Percentiles rank a stretch among this genome's conserved stretches.
Conservation (phyloP, 1,140 invertebrate genomes). For the Zaprionus davidi region DNA sequence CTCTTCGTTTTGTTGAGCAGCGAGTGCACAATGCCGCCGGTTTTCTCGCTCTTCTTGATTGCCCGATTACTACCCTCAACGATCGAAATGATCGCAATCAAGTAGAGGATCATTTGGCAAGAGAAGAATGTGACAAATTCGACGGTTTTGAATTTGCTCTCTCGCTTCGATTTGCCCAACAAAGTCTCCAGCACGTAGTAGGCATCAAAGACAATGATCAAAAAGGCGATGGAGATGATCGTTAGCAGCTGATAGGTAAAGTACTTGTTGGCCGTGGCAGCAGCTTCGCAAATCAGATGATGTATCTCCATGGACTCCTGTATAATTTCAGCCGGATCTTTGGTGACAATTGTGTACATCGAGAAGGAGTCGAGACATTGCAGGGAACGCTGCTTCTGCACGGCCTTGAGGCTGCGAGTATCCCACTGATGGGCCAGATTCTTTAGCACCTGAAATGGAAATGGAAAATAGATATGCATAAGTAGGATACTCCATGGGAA, state of each 20-base stretch:
- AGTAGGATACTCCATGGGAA: not conserved
- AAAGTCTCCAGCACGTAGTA: conserved; percentile 83
- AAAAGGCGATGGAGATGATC: conserved; percentile 81
- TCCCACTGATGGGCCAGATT: conserved; percentile 80
- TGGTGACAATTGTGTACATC: conserved; percentile 82
- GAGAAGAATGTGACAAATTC: conserved; percentile 83
- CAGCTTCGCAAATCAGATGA: conserved; percentile 81
- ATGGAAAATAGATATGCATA: not conserved
- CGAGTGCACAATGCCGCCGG: conserved; percentile 76
- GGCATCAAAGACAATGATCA: conserved; percentile 83
- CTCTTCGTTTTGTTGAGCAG: conserved; percentile 78
- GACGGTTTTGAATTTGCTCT: conserved; percentile 80
- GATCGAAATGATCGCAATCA: conserved; percentile 81
- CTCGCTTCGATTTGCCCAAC: conserved; percentile 77
- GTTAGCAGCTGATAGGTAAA: conserved; percentile 82
- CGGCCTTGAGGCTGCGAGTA: conserved; percentile 57
- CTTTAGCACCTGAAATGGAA: conserved; percentile 65
- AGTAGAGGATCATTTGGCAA: conserved; percentile 80
- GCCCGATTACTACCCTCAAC: conserved; percentile 81
- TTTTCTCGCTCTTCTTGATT: conserved; percentile 83
- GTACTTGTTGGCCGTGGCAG: conserved; percentile 81
- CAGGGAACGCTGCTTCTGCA: conserved; percentile 72
- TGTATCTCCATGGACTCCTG: conserved; percentile 84
- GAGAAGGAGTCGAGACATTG: conserved; percentile 79
- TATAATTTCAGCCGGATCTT: conserved; percentile 79